Evolutionary conservation across 1,140 invertebrate species (phyloP), one percentile per base, ranked within the genome.

Genomic region (Sipha flava): DNA sequence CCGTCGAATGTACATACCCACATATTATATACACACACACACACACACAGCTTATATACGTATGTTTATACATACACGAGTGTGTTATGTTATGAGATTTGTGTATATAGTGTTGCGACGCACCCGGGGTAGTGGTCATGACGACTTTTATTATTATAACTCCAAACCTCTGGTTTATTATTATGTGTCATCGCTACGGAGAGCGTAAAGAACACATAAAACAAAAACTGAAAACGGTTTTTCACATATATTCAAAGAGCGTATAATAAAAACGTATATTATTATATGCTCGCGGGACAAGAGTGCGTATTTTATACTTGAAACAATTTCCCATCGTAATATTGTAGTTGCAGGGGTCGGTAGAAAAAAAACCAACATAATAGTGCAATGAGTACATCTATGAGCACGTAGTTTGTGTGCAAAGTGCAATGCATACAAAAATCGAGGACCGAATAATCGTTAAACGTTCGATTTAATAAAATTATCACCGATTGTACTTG

Each of bases 91-190:
- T 66, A 43, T 66, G 64, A 66, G 64, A 43, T 66, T 66, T 43
- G 57, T 26, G 16, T 16, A 45, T 45, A 6, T 16, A 45, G 6
- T 45, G 37, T 10, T 14, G 18, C 23, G 62, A 23, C 64, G 68
- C 29, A 7, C 16, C 6, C 16, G 43, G 43, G 6, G 68, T 72
- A 18, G 43, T 9, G 40, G 49, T 34, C 47, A 34, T 21, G 14
- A 52, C 72, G 49, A 75, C 26, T 75, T 75, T 75, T 75, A 75
- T 75, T 52, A 72, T 49, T 45, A 47, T 49, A 31, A 49, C 37
- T 64, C 31, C 34, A 66, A 26, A 43, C 64, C 68, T 26, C 26
- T 23, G 72, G 72, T 75, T 75, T 75, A 75, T 75, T 72, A 75
- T 75, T 75, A 73, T 73, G 72, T 75, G 72, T 75, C 72, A 75